phyloP scores from a whole-genome alignment of 1,140 invertebrate species.

The Penaeus chinensis region DNA sequence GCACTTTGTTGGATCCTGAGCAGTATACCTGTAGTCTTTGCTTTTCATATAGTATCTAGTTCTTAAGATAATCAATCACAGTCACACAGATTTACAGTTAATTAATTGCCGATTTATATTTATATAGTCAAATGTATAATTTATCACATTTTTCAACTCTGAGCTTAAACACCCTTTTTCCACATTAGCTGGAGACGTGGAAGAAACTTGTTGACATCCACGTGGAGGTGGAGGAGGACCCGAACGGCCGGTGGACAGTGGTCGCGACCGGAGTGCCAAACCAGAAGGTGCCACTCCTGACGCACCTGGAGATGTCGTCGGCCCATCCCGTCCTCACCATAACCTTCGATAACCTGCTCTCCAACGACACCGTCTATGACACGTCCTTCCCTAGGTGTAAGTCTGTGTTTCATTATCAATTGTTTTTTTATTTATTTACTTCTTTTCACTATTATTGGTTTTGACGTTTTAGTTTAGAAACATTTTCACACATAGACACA shows the following conservation, averaged over 20 bases:
- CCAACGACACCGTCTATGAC: slow-evolving; percentile 37
- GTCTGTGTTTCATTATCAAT: neutral
- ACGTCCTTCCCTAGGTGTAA: slow-evolving; percentile 47
- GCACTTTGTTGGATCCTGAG: too few relatives aligned
- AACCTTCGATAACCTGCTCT: slow-evolving; percentile 52
- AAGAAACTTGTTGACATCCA: slow-evolving; percentile 53
- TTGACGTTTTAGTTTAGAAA: too few relatives aligned
- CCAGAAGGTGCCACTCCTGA: slow-evolving; percentile 41
- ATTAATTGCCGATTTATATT: too few relatives aligned
- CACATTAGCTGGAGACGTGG: slow-evolving; percentile 37
- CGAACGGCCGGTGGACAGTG: slow-evolving; percentile 41
- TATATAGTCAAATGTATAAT: neutral
- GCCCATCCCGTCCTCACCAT: slow-evolving; percentile 45
- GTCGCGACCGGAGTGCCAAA: slow-evolving; percentile 29
- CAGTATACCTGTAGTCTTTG: too few relatives aligned
- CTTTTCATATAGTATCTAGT: too few relatives aligned
- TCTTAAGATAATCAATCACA: too few relatives aligned
- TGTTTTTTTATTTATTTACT: neutral
- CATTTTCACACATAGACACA: too few relatives aligned
- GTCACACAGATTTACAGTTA: too few relatives aligned
- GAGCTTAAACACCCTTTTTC: neutral
- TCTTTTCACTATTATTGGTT: neutral
- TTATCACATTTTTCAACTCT: neutral
- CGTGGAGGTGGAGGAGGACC: slow-evolving; percentile 52
- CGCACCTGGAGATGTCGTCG: slow-evolving; percentile 39